Base-by-base conservation (phyloP, 2,113 vertebrate genomes). In the Laterallus jamaicensis region DNA sequence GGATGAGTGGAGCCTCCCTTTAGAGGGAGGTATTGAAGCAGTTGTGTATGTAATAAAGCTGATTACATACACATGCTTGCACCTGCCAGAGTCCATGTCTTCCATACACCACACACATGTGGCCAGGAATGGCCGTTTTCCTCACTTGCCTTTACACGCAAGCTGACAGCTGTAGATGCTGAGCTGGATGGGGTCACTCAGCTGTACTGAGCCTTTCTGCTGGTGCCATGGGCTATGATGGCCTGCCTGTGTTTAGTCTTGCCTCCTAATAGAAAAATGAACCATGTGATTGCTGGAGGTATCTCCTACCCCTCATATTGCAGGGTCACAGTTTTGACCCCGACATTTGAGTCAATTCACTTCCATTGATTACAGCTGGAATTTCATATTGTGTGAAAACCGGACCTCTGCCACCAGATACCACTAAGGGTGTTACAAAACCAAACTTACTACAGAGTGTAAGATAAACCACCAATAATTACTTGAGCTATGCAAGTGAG, bases 331-430 rank as follows among this genome's bases (percentile, higher is more conserved):
- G 52, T 66, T 42, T 64, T 59, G 39, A 47, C 28, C 9, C 26
- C 47, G 20, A 5, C 0, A 0, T 35, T 79, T 70, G n/a, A 68
- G 31, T n/a, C 26, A 59, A 68, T 54, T 70, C 0, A 1, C 15
- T 66, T 87, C 17, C 39, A 24, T 22, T 66, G 39, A 28, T 35
- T 68, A 29, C n/a, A 79, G 66, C 26, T 69, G 31, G 44, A 67
- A 80, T 60, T 84, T 60, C 58, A 56, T 12, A 22, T 8, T 17
- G 52, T 0, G 1, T 28, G 29, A 60, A 66, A 60, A 10, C 12
- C 2, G 0, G 31, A 55, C 44, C 39, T 70, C 79, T 76, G 56
- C 26, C n/a, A 44, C 24, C 29, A 75, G 44, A 10, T 37, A 35
- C 20, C 16, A 31, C 44, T 47, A 20, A 73, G 9, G 37, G 24